A percentile compares a stretch with the other conserved stretches of the same genome.
These are phyloP conservation scores for Sebastes taczanowskii DNA, from an alignment of 2,797 vertebrate genomes.

Conservation along the genomic window DNA sequence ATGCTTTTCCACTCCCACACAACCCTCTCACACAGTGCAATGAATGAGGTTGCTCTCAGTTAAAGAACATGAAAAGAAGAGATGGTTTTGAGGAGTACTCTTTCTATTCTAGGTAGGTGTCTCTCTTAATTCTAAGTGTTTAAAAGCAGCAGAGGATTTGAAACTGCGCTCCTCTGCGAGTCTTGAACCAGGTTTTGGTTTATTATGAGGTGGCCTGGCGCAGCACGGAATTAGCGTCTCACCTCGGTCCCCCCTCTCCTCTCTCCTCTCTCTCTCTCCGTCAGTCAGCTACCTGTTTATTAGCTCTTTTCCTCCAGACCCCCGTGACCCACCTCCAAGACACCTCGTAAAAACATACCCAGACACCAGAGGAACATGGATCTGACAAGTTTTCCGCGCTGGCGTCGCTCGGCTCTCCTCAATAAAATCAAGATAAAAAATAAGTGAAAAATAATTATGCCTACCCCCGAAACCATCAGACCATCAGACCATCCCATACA, in stretches of 20 bases:
- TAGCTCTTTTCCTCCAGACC: constrained; percentile 88
- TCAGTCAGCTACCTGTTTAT: constrained; percentile 86
- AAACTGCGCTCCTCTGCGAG: constrained; percentile 49
- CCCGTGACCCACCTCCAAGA: constrained; percentile 88
- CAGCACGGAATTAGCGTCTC: constrained; percentile 84
- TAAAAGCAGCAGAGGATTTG: constrained; percentile 38
- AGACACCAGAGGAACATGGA: constrained; percentile 81
- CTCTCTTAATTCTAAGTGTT: constrained; percentile 50
- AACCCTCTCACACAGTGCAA: constrained; percentile 69
- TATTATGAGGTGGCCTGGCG: constrained; percentile 83
- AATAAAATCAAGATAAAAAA: constrained; percentile 99
- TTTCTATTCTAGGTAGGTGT: constrained; percentile 42
- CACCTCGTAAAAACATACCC: constrained; percentile 94
- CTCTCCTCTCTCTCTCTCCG: not conserved
- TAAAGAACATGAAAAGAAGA: constrained; percentile 73
- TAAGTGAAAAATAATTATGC: constrained; percentile 93
- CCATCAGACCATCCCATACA: constrained; percentile 67
- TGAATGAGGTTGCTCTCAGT: constrained; percentile 64
- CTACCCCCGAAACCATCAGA: constrained; percentile 82
- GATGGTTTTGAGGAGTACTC: constrained; percentile 51
- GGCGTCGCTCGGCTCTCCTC: constrained; percentile 79
- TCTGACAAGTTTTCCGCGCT: constrained; percentile 74
- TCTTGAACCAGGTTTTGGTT: constrained; percentile 64
- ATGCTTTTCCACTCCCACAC: constrained; percentile 88
- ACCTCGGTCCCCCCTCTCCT: constrained; percentile 82